Percentiles rank a stretch among this genome's conserved stretches.
These are phyloP conservation scores for Papilio polytes DNA, from an alignment of 1,140 invertebrate genomes.

Conservation along the genomic window DNA sequence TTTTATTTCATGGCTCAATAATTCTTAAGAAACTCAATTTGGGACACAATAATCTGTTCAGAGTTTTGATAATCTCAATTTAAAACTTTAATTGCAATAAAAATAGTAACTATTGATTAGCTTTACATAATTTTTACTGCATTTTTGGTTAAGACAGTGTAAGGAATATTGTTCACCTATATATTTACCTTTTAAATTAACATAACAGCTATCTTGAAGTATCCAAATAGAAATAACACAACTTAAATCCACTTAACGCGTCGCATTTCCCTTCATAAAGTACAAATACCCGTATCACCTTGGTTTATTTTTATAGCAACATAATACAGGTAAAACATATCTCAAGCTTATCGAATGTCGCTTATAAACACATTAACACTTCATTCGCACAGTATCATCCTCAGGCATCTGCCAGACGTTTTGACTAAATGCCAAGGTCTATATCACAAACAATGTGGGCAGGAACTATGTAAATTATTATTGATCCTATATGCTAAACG, in stretches of 20 bases:
- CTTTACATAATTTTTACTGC: too few relatives aligned
- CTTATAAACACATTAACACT: constrained; percentile 63
- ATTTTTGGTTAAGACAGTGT: too few relatives aligned
- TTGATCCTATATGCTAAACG: constrained; percentile 55
- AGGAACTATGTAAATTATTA: constrained; percentile 66
- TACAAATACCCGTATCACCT: background rate
- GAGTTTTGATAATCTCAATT: background rate
- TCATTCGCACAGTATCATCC: constrained; percentile 70
- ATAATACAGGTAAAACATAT: constrained; percentile 14
- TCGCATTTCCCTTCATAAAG: background rate
- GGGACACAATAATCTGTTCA: background rate
- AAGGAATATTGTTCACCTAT: too few relatives aligned
- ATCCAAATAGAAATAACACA: background rate
- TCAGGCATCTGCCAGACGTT: constrained; percentile 73
- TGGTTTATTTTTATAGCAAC: constrained; percentile 29
- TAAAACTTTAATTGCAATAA: too few relatives aligned
- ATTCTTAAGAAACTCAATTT: background rate
- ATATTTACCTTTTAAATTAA: too few relatives aligned
- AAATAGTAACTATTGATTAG: too few relatives aligned
- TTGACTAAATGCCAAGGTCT: constrained; percentile 74
- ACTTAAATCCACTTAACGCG: background rate
- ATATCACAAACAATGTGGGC: constrained; percentile 64
- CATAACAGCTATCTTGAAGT: background rate
- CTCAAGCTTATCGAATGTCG: constrained; percentile 61
- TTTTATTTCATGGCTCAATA: background rate